Base-by-base conservation (phyloP, 2,113 vertebrate genomes). In the Corydoras sp. region DNA sequence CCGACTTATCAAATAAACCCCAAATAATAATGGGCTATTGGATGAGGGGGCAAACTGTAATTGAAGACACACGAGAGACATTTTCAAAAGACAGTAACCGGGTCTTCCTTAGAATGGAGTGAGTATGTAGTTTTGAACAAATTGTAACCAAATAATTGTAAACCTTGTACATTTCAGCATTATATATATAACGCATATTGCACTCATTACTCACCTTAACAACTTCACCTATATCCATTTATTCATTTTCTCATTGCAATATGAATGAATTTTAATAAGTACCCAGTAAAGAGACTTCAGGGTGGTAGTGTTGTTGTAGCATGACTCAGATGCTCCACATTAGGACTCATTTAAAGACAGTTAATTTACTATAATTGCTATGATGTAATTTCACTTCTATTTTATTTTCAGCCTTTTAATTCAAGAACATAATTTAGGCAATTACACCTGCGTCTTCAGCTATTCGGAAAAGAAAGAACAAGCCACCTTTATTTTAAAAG, bases 361-460 rank as follows among this genome's bases (percentile, higher is more conserved):
- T 8, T 43, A 43, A 43, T 43, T 43, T 43, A 5, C 4, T 43
- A 5, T 43, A 43, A 43, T 43, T 43, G 0, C 7, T 43, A 43
- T 43, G 4, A 43, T 43, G 35, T 43, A 43, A 43, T 43, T 8
- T 3, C 11, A 53, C 13, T 56, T n/a, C 54, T 56, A 56, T 15
- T n/a, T 56, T 56, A 56, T 56, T 15, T n/a, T 14, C n/a, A n/a
- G 14, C 14, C 13, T 15, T n/a, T 14, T 5, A 14, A 53, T 56
- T 62, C 54, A 35, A 62, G 11, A 8, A 54, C 51, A 31, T 68
- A 32, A 71, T 62, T 75, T 91, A 0, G 88, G 88, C 30, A 86
- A 24, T 65, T 91, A 90, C 73, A 84, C 88, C 0, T 91, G 88
- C 51, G 43, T 86, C 66, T 91, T 91, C 76, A 79, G 15, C 11